phyloP scores from a whole-genome alignment of 1,140 invertebrate genomes.

The Psix sp. region DNA sequence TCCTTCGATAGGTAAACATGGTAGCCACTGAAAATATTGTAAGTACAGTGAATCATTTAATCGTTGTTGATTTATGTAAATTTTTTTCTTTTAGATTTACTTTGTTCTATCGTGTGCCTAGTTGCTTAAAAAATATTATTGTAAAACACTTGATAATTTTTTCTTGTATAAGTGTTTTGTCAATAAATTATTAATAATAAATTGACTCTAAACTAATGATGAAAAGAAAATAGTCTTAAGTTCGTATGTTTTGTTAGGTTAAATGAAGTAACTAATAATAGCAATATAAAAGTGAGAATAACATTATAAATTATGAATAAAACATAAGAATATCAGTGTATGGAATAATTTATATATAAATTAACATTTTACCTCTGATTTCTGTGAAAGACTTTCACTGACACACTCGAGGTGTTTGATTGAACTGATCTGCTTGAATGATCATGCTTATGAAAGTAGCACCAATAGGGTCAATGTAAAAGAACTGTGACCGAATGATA shows the following conservation, averaged over 20 bases:
- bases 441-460: slow-evolving; percentile 56
- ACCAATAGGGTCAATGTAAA: slow-evolving; percentile 46
- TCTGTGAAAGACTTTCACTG: slow-evolving; percentile 58
- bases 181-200: no score
- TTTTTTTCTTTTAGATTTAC: no score
- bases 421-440: slow-evolving; percentile 56
- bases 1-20: slow-evolving; percentile 58
- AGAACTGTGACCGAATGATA: slow-evolving; percentile 53
- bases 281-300: no score
- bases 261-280: no score
- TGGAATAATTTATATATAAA: slow-evolving; percentile 29
- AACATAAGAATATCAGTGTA: background rate
- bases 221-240: no score
- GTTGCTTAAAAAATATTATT: no score
- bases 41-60: slow-evolving; percentile 39
- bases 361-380: slow-evolving; percentile 51
- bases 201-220: no score
- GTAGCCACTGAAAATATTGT: slow-evolving; percentile 52
- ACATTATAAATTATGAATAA: background rate
- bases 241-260: no score
- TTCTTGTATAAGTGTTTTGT: no score
- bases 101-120: no score
- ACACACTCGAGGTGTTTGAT: slow-evolving; percentile 53
- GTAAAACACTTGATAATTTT: no score
- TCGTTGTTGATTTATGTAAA: background rate